Conservation (phyloP, 2,113 vertebrate species). For the Oenanthe melanoleuca region DNA sequence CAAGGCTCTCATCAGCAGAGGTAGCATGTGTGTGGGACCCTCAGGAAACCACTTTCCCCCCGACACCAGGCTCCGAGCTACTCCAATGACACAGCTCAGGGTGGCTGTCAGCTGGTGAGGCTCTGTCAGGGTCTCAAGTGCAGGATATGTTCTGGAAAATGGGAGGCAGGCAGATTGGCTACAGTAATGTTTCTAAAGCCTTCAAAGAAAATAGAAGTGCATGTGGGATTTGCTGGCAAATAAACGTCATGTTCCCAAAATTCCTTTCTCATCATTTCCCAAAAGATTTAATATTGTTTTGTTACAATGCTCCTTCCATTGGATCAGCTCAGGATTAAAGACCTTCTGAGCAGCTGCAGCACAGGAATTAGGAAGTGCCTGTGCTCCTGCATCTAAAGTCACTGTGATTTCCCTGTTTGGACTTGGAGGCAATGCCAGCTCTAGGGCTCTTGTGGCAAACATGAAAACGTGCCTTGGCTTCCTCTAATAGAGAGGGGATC, state of each 20-base stretch:
- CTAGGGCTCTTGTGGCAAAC: background rate
- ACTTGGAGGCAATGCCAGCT: background rate
- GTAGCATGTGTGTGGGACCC: slow-evolving; percentile 96
- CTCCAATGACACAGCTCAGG: slow-evolving; percentile 96
- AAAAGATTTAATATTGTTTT: background rate
- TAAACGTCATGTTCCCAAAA: background rate
- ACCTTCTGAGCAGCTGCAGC: background rate
- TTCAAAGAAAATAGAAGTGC: background rate
- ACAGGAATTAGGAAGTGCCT: background rate
- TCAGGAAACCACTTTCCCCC: slow-evolving; percentile 90
- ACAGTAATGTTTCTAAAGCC: background rate
- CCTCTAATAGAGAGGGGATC: background rate
- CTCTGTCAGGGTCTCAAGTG: slow-evolving; percentile 96
- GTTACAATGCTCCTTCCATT: background rate
- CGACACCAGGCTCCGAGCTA: slow-evolving; percentile 93
- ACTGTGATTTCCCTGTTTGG: background rate
- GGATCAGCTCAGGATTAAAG: background rate
- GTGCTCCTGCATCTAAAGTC: background rate
- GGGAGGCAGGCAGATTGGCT: background rate
- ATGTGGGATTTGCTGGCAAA: background rate
- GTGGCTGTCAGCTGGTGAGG: slow-evolving; percentile 98
- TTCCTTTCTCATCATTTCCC: background rate
- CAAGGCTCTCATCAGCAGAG: slow-evolving; percentile 95
- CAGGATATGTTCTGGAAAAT: slow-evolving; percentile 89
- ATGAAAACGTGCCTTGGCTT: background rate